Percentiles rank a stretch among this genome's conserved stretches.
These are phyloP conservation scores for Sceloporus undulatus DNA, from an alignment of 2,113 vertebrate species.

Conservation along the genomic window DNA sequence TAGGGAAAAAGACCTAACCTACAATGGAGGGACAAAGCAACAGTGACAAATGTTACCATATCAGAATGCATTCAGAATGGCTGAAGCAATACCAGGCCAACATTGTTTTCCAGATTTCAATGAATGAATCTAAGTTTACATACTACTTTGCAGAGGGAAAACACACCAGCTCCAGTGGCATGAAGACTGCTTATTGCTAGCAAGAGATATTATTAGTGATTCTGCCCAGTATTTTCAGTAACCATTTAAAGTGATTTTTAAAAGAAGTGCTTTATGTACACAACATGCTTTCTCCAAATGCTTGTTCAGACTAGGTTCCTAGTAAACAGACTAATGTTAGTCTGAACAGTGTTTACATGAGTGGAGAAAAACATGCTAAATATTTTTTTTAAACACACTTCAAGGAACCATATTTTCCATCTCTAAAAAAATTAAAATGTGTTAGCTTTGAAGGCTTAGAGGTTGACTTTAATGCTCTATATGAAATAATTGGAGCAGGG, in stretches of 20 bases:
- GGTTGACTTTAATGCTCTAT: slow-evolving; percentile 39
- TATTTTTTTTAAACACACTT: slow-evolving; percentile 7
- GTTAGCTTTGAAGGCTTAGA: slow-evolving; percentile 41
- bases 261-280: neutral
- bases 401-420: slow-evolving; percentile 47
- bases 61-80: neutral
- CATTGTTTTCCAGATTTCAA: neutral
- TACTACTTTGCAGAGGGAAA: neutral
- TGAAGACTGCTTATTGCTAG: neutral
- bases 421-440: slow-evolving; percentile 39
- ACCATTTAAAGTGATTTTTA: slow-evolving; percentile 1
- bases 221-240: neutral
- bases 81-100: neutral
- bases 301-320: neutral
- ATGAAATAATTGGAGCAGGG: slow-evolving; percentile 41
- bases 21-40: too few species aligned
- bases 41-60: neutral
- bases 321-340: neutral
- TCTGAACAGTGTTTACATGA: neutral
- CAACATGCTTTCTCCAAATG: neutral
- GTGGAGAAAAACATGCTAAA: neutral
- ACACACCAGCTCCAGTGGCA: neutral
- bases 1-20: too few species aligned
- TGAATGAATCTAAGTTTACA: too few species aligned
- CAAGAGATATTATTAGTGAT: neutral